Percentiles rank a stretch among this genome's conserved stretches.
Conservation (phyloP, 2,888 invertebrate species). For the Bedellia somnulentella region DNA sequence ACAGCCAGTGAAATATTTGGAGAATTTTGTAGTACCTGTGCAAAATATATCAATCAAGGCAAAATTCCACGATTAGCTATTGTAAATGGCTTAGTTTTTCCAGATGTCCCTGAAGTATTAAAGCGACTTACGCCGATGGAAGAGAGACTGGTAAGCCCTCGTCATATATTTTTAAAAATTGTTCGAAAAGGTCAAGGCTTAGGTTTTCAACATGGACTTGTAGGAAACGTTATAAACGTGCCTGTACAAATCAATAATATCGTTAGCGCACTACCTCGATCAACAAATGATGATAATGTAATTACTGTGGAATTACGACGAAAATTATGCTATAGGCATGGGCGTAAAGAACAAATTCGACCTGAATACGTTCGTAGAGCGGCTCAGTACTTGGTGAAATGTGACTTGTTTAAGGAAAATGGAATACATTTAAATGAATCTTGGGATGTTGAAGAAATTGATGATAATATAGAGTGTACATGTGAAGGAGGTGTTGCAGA, state of each 20-base stretch:
- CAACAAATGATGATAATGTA: conserved; percentile 8
- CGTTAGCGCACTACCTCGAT: conserved; percentile 9
- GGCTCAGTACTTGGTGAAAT: conserved; percentile 9
- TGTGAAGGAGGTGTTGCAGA: not conserved
- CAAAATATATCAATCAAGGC: conserved; percentile 7
- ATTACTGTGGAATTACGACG: conserved; percentile 11
- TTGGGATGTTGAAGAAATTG: not conserved
- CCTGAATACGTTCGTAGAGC: conserved; percentile 9
- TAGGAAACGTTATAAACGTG: conserved; percentile 12
- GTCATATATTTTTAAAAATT: conserved; percentile 12
- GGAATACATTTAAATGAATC: not conserved
- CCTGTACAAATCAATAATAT: conserved; percentile 10
- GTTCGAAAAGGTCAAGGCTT: conserved; percentile 9
- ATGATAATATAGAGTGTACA: not conserved
- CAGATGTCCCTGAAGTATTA: conserved; percentile 9
- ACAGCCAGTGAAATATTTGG: conserved; percentile 2
- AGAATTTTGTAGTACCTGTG: conserved; percentile 6
- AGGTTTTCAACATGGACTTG: conserved; percentile 12
- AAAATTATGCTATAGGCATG: conserved; percentile 11
- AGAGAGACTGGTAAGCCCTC: conserved; percentile 10
- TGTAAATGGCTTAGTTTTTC: conserved; percentile 11
- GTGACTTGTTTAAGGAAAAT: conserved; percentile 1
- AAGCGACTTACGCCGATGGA: conserved; percentile 10
- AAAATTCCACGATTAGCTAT: conserved; percentile 11
- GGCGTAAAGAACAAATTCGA: conserved; percentile 11